A percentile compares a stretch with the other conserved stretches of the same genome.
These are phyloP conservation scores for Acanthisitta chloris DNA, from an alignment of 2,113 vertebrate genomes.

Conservation along the genomic window DNA sequence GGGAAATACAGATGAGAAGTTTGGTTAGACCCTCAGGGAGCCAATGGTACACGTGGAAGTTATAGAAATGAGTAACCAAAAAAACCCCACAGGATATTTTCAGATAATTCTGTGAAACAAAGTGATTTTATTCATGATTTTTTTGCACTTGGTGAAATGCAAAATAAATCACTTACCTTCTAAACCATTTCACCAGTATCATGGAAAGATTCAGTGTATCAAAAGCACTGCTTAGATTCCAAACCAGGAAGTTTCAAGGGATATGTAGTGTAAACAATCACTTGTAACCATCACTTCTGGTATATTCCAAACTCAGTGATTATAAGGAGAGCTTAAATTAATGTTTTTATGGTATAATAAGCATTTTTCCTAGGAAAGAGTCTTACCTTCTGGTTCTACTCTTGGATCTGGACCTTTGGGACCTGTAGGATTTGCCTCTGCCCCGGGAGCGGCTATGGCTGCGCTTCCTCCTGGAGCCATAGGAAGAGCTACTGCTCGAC, in stretches of 20 bases:
- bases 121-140: background rate
- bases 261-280: no score
- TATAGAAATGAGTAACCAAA: background rate
- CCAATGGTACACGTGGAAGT: rapidly evolving
- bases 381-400: slow-evolving; percentile 88
- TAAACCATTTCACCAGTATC: background rate
- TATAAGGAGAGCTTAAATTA: rapidly evolving
- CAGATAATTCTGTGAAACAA: background rate
- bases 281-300: background rate
- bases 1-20: background rate
- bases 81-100: background rate
- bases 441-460: slow-evolving; percentile 84
- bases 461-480: slow-evolving; percentile 85
- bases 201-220: background rate
- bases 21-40: background rate
- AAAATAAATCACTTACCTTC: background rate
- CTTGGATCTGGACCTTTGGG: slow-evolving; percentile 84
- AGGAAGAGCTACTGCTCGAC: slow-evolving; percentile 93
- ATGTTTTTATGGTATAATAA: background rate
- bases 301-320: background rate
- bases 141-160: background rate
- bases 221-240: background rate
- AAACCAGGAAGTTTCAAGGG: no score
- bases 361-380: background rate
- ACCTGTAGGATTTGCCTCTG: slow-evolving; percentile 85